phyloP scores from a whole-genome alignment of 2,113 vertebrate genomes.

The Rhea pennata region DNA sequence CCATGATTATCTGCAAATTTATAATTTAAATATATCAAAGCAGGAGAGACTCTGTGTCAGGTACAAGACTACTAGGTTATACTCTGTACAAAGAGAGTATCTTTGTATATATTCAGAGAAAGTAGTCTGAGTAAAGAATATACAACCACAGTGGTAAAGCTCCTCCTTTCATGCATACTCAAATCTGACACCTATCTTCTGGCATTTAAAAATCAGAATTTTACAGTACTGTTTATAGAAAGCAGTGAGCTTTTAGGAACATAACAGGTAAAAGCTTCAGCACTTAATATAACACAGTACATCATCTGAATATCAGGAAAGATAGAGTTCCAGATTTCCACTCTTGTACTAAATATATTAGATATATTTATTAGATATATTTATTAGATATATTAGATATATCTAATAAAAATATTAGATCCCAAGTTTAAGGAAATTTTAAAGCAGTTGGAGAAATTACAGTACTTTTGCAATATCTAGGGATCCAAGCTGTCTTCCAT shows the following conservation, averaged over 20 bases:
- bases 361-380: too few species aligned
- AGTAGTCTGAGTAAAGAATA: background rate
- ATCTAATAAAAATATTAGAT: too few species aligned
- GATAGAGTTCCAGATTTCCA: background rate
- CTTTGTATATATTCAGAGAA: background rate
- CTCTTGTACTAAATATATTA: background rate
- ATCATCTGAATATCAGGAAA: background rate
- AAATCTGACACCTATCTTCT: background rate
- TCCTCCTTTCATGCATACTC: background rate
- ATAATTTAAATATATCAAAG: background rate
- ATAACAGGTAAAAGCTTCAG: background rate
- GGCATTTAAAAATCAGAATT: background rate
- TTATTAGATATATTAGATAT: too few species aligned
- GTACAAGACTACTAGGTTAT: background rate
- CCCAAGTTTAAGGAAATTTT: background rate
- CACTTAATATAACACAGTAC: background rate
- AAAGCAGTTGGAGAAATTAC: background rate
- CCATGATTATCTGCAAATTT: background rate
- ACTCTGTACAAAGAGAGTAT: background rate
- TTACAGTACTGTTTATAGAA: background rate
- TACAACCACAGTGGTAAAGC: background rate
- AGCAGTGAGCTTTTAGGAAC: background rate
- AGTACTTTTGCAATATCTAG: background rate
- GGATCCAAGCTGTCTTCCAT: background rate
- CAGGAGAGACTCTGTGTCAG: background rate